Evolutionary conservation across 1,140 invertebrate genomes (phyloP), one percentile per base, ranked within the genome.

Genomic region (Cecropterus lyciades): DNA sequence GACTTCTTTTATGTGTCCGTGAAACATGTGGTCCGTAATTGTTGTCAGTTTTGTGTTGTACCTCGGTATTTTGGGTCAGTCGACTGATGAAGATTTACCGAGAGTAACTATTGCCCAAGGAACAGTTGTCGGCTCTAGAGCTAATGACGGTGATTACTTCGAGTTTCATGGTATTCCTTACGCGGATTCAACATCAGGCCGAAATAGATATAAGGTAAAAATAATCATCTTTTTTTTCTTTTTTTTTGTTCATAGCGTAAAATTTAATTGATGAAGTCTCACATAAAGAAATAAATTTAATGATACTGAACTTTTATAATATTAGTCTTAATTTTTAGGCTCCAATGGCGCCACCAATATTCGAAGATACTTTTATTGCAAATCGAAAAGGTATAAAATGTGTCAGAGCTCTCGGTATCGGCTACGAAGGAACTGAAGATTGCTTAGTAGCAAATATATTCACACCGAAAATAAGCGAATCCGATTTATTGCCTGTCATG

Each of bases 341-440:
- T 20, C 85, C 88, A 5, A 65, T 27, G 40, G 70, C 85, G 27
- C 78, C 88, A n/a, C 83, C 84, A 17, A 27, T 11, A 11, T 89
- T 87, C 60, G 42, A 80, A 68, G 73, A 70, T 43, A 63, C 71
- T 1, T 89, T 89, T 20, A 45, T 80, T 10, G 87, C 87, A 7
- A 79, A 84, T 55, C 46, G 82, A 48, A 80, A 59, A 66, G 68
- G 80, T 40, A 69, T 88, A 1, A 88, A 81, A 83, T 91, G 88
- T 66, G 73, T 88, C 4, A 65, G 77, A 75, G 55, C 87, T 24
- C 56, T 82, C 46, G 82, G 77, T 11, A 53, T 69, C 27, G 85
- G 85, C 7, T 88, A 79, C 45, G 88, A 88, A 75, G 89, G 89
- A 30, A 87, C 82, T 8, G 89, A 91, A 77, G 89, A 91, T 69